Conservation (phyloP, 2,797 vertebrate species). For the Pempheris klunzingeri region DNA sequence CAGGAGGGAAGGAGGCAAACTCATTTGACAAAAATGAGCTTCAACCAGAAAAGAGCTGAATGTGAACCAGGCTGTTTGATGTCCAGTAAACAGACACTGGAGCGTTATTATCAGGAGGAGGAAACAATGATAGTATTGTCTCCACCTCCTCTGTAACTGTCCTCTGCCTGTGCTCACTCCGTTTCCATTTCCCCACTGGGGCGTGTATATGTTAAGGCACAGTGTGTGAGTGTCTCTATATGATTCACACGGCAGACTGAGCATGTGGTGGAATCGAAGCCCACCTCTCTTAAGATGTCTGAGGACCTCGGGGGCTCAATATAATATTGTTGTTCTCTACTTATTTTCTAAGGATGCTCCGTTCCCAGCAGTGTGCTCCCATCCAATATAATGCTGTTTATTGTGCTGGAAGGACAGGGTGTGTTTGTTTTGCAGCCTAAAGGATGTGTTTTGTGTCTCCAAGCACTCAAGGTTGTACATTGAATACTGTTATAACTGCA, state of each 20-base stretch:
- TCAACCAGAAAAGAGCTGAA: neutral
- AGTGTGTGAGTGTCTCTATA: slow-evolving; percentile 38
- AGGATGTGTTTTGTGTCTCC: slow-evolving; percentile 78
- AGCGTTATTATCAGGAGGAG: neutral
- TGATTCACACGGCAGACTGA: slow-evolving; percentile 57
- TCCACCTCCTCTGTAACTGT: slow-evolving; percentile 44
- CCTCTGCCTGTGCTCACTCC: slow-evolving; percentile 38
- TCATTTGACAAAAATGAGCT: slow-evolving; percentile 32
- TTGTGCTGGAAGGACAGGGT: slow-evolving; percentile 76
- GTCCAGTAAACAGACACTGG: slow-evolving; percentile 20
- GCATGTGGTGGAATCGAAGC: slow-evolving; percentile 64
- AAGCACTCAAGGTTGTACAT: slow-evolving; percentile 72
- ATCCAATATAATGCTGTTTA: slow-evolving; percentile 79
- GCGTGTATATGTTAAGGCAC: slow-evolving; percentile 48
- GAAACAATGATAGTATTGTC: neutral
- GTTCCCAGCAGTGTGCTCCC: slow-evolving; percentile 77
- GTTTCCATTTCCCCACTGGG: slow-evolving; percentile 53
- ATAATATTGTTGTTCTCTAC: slow-evolving; percentile 79
- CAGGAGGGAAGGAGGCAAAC: slow-evolving; percentile 37
- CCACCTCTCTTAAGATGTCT: slow-evolving; percentile 73
- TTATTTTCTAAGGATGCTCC: slow-evolving; percentile 77
- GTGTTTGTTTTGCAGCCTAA: slow-evolving; percentile 75
- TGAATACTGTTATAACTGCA: slow-evolving; percentile 66
- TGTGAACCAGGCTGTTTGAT: slow-evolving; percentile 6
- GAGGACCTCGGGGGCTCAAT: slow-evolving; percentile 78